Base-by-base conservation (phyloP, 2,888 invertebrate genomes). In the Arctia plantaginis region DNA sequence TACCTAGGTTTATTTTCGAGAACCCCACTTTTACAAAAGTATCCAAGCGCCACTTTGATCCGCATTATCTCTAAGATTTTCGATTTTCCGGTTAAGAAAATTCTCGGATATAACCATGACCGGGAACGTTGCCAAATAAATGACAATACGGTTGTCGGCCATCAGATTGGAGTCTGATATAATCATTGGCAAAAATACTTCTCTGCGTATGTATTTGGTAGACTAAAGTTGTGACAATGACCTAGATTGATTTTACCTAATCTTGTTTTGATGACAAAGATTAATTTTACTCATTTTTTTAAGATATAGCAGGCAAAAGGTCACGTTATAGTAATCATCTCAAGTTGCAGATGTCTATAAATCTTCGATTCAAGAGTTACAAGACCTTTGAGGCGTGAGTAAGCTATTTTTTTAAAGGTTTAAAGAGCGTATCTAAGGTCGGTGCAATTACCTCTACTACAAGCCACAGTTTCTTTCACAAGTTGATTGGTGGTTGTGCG, bases 81-180 rank as follows among this genome's bases (percentile, higher is more conserved):
- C 66, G 70, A 68, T 70, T 68, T 66, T 67, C 55, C 66, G 30
- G 69, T 66, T 65, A 73, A 39, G 73, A 55, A 73, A 65, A 68
- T 64, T 47, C 35, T 67, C 59, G 41, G 68, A 44, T 69, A 71
- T 47, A 69, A 66, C 71, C 69, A 71, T 72, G 59, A 41, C 13
- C 44, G 72, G 75, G 75, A 41, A 69, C 44, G 18, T 51, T 62
- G 75, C 75, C 75, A 75, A 75, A 66, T 65, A 69, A 69, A 75
- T 72, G 69, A 69, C 69, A 75, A 66, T 75, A 75, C 69, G 72
- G 55, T 72, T 47, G 59, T 44, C 64, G 47, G 75, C 55, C 55
- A 65, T 74, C 75, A 75, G 75, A 75, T 72, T 72, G 65, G 62
- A 75, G 69, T 68, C 72, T 72, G 71, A 68, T 69, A 72, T 68